Evolutionary conservation across 1,140 invertebrate species (phyloP).

Genomic region (Hycleus phaleratus): DNA sequence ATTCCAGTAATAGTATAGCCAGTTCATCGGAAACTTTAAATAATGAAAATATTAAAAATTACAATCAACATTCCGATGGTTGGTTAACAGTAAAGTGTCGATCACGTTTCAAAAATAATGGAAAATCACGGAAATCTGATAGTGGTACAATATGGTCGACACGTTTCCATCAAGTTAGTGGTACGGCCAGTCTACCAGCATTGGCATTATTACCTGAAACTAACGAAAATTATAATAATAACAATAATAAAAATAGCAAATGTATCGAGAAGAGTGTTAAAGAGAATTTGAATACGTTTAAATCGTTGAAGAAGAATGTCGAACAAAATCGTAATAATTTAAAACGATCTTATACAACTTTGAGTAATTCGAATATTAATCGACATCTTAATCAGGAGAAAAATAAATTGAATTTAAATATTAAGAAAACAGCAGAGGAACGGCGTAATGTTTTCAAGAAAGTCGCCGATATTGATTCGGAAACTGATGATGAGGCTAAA

Average conservation of each 20-base stretch:
- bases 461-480: conserved; percentile 34
- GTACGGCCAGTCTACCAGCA: conserved; percentile 57
- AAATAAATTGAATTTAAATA: conserved; percentile 31
- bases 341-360: conserved; percentile 30
- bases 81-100: conserved; percentile 59
- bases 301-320: conserved; percentile 40
- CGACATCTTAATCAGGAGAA: conserved; percentile 28
- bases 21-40: conserved; percentile 48
- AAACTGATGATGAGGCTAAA: conserved; percentile 40
- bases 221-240: conserved; percentile 23
- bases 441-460: conserved; percentile 6
- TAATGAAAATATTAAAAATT: conserved; percentile 43
- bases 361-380: conserved; percentile 20
- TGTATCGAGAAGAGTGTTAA: conserved; percentile 37
- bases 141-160: conserved; percentile 52
- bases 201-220: conserved; percentile 45
- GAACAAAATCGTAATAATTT: conserved; percentile 31
- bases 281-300: conserved; percentile 44
- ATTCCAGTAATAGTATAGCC: conserved; percentile 48
- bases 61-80: conserved; percentile 50
- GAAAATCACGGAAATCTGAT: conserved; percentile 34
- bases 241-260: conserved; percentile 18
- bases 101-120: conserved; percentile 42
- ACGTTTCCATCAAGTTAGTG: conserved; percentile 58
- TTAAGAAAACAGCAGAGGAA: conserved; percentile 29